Base-by-base conservation (phyloP, 2,797 vertebrate species). In the Megalops cyprinoides region DNA sequence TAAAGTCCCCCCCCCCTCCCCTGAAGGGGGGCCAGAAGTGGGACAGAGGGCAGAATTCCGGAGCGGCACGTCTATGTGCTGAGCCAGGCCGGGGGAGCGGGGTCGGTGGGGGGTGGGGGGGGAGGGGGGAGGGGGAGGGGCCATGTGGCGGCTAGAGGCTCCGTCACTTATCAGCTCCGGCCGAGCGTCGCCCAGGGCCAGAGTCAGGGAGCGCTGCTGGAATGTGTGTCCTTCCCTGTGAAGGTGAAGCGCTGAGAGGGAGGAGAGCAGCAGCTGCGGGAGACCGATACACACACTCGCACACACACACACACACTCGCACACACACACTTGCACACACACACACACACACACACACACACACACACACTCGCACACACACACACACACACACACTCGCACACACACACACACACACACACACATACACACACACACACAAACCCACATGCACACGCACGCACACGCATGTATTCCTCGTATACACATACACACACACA, bases 1-100 rank as follows among this genome's bases (percentile, higher is more conserved):
- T 80, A 80, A 79, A 80, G 71, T 28, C 79, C 79, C 79, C 79
- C 78, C 69, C 71, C 71, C 37, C 37, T 37, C 69, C 69, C 44
- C 67, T 39, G 55, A 62, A 69, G 71, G 78, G 79, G 71, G 79
- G 69, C 25, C 71, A 80, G 71, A 80, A 74, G 69, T 80, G 79
- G 79, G 79, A 73, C 79, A 80, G 79, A 80, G 79, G 79, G 79
- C 79, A 80, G 79, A 75, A 80, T 80, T 80, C 79, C 79, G 79
- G 71, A 80, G 79, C 55, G 79, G 79, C 71, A 74, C 18, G 79
- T 80, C 79, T 80, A 71, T 62, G 79, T 69, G 71, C 55, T 9
- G 42, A 80, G 79, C 55, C 79, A 62, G 71, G 71, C 69, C 51
- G 55, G 71, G 79, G 69, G 69, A 15, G 51, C 37, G 51, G 48